Conservation (phyloP, 2,797 vertebrate genomes). For the Botia kubotai region DNA sequence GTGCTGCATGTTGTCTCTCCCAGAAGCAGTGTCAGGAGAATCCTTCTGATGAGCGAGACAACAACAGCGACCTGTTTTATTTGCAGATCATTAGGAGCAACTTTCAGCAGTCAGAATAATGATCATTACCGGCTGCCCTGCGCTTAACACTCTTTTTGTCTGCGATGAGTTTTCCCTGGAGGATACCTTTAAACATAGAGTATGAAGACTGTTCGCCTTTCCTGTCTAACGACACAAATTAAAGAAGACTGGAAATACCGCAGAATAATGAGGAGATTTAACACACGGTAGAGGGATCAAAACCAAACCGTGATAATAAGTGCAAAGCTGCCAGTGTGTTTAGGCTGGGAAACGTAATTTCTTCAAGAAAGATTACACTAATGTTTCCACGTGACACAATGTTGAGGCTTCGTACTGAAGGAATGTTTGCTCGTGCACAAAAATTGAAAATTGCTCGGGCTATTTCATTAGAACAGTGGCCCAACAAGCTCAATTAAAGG, state of each 20-base stretch:
- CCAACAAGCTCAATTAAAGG: constrained; percentile 45
- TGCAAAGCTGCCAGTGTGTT: constrained; percentile 31
- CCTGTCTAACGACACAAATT: constrained; percentile 47
- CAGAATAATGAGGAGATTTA: constrained; percentile 55
- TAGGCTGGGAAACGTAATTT: constrained; percentile 37
- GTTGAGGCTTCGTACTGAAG: neutral
- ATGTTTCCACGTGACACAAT: neutral
- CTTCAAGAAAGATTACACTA: constrained; percentile 27
- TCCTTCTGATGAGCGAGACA: constrained; percentile 16
- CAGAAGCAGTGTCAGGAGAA: constrained; percentile 24
- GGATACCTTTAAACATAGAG: constrained; percentile 52
- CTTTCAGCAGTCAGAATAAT: constrained; percentile 43
- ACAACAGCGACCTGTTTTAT: constrained; percentile 32
- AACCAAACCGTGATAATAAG: constrained; percentile 43
- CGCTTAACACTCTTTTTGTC: constrained; percentile 51
- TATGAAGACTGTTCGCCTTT: constrained; percentile 30
- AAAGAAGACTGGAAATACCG: constrained; percentile 42
- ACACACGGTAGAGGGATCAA: constrained; percentile 31
- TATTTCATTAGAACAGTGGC: constrained; percentile 21
- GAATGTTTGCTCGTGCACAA: constrained; percentile 8
- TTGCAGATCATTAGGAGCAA: constrained; percentile 56
- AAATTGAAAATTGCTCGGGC: constrained; percentile 16
- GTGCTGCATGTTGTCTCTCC: neutral
- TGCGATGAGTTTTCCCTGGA: constrained; percentile 43
- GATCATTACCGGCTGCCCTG: constrained; percentile 56